phyloP scores from a whole-genome alignment of 2,888 invertebrate genomes.

The Drosophila suboccidentalis region DNA sequence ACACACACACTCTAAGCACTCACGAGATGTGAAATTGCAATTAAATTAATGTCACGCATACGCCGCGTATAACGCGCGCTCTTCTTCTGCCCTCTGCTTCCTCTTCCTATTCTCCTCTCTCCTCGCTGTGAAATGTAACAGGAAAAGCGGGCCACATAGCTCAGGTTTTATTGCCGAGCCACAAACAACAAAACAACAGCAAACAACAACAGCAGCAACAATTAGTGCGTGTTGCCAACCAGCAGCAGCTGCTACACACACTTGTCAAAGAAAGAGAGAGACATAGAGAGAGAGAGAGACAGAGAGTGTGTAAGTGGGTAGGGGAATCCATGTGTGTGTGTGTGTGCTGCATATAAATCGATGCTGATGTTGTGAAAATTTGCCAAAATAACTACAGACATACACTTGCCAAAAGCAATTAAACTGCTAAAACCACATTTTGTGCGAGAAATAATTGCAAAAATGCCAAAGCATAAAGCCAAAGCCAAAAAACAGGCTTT shows the following conservation, averaged over 20 bases:
- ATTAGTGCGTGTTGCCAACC: constrained; percentile 79
- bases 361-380: constrained; percentile 81
- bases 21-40: constrained; percentile 75
- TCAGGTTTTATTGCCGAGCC: constrained; percentile 75
- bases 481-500: constrained; percentile 65
- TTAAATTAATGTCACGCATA: constrained; percentile 82
- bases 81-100: background rate
- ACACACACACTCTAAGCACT: constrained; percentile 23
- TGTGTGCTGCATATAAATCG: constrained; percentile 77
- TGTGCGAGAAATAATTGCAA: constrained; percentile 81
- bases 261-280: constrained; percentile 37
- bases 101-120: background rate
- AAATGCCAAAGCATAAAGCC: constrained; percentile 82
- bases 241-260: constrained; percentile 64
- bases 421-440: constrained; percentile 81
- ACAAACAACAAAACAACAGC: constrained; percentile 56
- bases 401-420: constrained; percentile 76
- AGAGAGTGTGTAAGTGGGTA: background rate
- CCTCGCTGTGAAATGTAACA: constrained; percentile 43
- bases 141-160: constrained; percentile 68
- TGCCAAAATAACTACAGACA: constrained; percentile 79
- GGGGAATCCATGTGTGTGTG: constrained; percentile 33
- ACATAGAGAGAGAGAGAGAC: background rate
- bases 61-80: constrained; percentile 67
- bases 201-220: constrained; percentile 63